Conservation (phyloP, 2,797 vertebrate genomes). For the Parauchenoglanis ngamensis region DNA sequence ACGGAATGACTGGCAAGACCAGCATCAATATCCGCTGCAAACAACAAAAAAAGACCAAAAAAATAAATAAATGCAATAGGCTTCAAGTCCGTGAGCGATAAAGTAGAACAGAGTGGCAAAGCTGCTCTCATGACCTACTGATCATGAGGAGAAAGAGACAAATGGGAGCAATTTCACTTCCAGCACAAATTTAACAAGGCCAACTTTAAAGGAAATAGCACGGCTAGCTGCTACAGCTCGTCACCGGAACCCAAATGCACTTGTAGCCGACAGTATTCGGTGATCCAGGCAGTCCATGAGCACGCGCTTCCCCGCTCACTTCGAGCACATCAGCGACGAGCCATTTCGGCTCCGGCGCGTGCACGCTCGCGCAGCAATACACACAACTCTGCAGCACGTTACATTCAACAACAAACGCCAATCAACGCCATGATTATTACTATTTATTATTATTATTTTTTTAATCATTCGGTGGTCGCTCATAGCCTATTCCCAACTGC, state of each 20-base stretch:
- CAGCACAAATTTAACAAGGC: conserved; percentile 12
- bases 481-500: not conserved
- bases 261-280: not conserved
- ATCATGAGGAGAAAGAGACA: conserved; percentile 12
- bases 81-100: not conserved
- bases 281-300: not conserved
- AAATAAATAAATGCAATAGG: not conserved
- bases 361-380: not conserved
- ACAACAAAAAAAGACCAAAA: not conserved
- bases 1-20: not conserved
- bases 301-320: not conserved
- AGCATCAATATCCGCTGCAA: not conserved
- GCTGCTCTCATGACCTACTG: conserved; percentile 26
- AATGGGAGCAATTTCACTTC: conserved; percentile 34
- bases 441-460: rapidly evolving
- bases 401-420: not conserved
- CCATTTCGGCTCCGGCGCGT: not conserved
- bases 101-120: conserved; percentile 19
- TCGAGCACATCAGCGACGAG: not conserved
- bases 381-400: not conserved
- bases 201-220: conserved; percentile 11
- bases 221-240: not conserved
- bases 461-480: not conserved
- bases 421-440: not conserved
- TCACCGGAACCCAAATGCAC: not conserved